phyloP scores from a whole-genome alignment of 2,888 invertebrate genomes.

The Netelia virgata region DNA sequence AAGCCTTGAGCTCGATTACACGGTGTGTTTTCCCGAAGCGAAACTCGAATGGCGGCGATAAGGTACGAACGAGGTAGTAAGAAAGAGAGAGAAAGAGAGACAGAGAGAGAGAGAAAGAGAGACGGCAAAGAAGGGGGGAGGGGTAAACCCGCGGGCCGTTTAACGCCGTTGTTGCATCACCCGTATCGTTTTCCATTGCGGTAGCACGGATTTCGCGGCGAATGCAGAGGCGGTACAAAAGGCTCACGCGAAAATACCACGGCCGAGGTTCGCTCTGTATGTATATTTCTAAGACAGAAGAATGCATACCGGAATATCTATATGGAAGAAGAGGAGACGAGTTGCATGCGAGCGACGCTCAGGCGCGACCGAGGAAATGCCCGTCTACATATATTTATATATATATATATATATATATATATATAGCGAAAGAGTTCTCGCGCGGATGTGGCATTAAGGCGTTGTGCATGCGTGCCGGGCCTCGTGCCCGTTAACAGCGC shows the following conservation, averaged over 20 bases:
- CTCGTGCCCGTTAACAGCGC: conserved; percentile 63
- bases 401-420: neutral
- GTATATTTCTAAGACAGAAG: conserved; percentile 3
- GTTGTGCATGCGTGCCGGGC: conserved; percentile 64
- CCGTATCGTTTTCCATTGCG: conserved; percentile 29
- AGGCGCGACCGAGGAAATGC: conserved; percentile 60
- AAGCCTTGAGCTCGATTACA: conserved; percentile 64
- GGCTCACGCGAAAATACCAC: conserved; percentile 27
- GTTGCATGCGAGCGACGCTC: conserved; percentile 49
- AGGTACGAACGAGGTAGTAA: conserved; percentile 13
- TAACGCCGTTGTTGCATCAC: conserved; percentile 45
- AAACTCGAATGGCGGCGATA: conserved; percentile 63
- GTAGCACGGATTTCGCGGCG: conserved; percentile 13
- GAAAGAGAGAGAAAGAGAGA: too few species aligned
- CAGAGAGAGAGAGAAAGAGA: too few species aligned
- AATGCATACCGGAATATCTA: conserved; percentile 12
- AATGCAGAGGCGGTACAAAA: neutral
- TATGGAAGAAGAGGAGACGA: neutral
- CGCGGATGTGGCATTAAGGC: conserved; percentile 66
- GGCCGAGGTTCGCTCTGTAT: neutral
- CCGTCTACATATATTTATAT: conserved; percentile 10
- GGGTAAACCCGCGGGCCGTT: conserved; percentile 36
- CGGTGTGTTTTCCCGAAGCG: conserved; percentile 55
- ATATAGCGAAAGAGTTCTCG: conserved; percentile 31
- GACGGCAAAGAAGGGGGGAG: neutral